Base-by-base conservation (phyloP, 2,888 invertebrate species). In the Polia nebulosa region DNA sequence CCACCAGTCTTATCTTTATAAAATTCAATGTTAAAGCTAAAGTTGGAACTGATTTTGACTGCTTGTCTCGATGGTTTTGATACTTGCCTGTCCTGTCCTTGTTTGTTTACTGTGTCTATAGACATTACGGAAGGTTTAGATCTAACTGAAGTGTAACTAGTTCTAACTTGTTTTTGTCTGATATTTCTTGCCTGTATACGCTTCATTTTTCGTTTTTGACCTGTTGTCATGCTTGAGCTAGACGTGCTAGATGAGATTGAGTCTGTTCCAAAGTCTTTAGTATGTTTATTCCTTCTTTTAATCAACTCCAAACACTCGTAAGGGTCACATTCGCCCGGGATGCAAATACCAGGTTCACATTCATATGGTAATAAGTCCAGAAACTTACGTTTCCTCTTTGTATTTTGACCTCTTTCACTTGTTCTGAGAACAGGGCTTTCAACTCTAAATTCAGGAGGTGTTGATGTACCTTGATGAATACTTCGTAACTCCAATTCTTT, bases 11-110 rank as follows among this genome's bases (percentile, higher is more conserved):
- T 72, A 55, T 86, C 73, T 78, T 87, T 88, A 65, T 69, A 83
- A 76, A 89, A 87, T 72, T 89, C 87, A 22, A 89, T 65, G 62
- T 84, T 79, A 63, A 89, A 89, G 66, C 85, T 87, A 72, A 88
- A 83, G 45, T 67, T 85, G 6, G 88, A 88, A 51, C 85, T 76
- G 61, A 88, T 80, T 61, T 72, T 85, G 29, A 86, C 83, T 53
- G 78, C 84, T 69, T 89, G 87, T 64, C 76, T 79, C 15, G 79
- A 69, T 29, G 72, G 62, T 58, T 41, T 25, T 61, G 56, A 11
- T 39, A 45, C 6, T 5, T 44, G 44, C 39, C 20, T 65, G 20
- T 55, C n/a, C 27, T 69, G 22, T n/a, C 8, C 7, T 25, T 25
- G 45, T 17, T 11, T 58, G 27, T 15, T 29, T 36, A 53, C 17